Evolutionary conservation across 2,797 vertebrate species (phyloP).

Genomic region (Erpetoichthys calabaricus): DNA sequence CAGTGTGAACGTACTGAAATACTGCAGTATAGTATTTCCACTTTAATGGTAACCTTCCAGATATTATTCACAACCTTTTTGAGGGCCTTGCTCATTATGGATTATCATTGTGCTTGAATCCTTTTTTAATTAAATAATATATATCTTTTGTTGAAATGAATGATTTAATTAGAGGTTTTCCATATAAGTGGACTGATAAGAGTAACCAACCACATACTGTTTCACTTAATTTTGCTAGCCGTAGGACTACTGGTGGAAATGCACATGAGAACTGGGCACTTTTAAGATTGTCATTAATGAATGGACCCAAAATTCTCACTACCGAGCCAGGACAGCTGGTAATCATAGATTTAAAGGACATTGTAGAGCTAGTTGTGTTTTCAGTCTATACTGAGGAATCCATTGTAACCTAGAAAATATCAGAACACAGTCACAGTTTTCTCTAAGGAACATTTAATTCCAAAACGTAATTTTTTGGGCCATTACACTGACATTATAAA

Average conservation of each 20-base stretch:
- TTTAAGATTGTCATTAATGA: not conserved
- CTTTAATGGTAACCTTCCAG: constrained; percentile 4
- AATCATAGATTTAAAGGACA: constrained; percentile 3
- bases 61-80: constrained; percentile 11
- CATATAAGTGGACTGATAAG: constrained; percentile 5
- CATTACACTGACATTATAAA: constrained; percentile 9
- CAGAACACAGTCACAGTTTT: constrained; percentile 10
- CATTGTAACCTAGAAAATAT: constrained; percentile 7
- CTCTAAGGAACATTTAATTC: constrained; percentile 6
- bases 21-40: constrained; percentile 11
- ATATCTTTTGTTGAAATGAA: constrained; percentile 6
- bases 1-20: constrained; percentile 8
- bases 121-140: constrained; percentile 6
- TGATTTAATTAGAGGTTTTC: not conserved
- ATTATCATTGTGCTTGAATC: constrained; percentile 1
- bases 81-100: constrained; percentile 4
- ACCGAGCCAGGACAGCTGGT: too few species aligned
- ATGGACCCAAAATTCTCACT: too few species aligned
- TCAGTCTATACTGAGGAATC: constrained; percentile 3
- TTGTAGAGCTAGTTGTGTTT: not conserved
- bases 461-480: constrained; percentile 10
- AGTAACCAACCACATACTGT: constrained; percentile 11
- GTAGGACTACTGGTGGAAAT: not conserved
- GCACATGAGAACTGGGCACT: not conserved
- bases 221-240: constrained; percentile 2